phyloP scores from a whole-genome alignment of 2,888 invertebrate species.

The Nudaria mundana region DNA sequence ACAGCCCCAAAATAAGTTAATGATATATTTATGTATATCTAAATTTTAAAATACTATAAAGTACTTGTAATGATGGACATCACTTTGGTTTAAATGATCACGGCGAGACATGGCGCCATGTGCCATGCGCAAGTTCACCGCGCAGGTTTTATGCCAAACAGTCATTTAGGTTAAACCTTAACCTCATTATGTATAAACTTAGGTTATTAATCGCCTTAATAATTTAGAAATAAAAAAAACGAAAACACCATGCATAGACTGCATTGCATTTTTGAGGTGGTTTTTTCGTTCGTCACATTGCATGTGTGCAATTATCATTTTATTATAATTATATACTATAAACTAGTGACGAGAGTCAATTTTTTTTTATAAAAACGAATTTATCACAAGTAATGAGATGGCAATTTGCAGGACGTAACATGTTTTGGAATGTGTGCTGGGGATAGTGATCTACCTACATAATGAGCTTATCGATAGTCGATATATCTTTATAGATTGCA shows the following conservation, averaged over 20 bases:
- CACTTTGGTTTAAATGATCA: conserved; percentile 5
- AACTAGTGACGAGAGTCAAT: conserved; percentile 23
- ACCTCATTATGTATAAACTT: conserved; percentile 69
- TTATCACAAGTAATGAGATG: conserved; percentile 40
- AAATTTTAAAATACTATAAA: background rate
- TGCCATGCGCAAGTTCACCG: background rate
- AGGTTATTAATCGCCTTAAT: conserved; percentile 72
- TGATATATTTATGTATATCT: no score
- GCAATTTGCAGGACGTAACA: conserved; percentile 20
- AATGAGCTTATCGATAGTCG: conserved; percentile 1
- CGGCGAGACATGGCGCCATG: conserved; percentile 5
- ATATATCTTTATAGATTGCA: conserved; percentile 1
- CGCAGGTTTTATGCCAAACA: conserved; percentile 57
- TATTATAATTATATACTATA: conserved; percentile 36
- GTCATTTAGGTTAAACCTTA: conserved; percentile 55
- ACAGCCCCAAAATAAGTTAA: no score
- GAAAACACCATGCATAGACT: conserved; percentile 74
- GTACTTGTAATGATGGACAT: background rate
- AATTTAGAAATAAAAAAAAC: conserved; percentile 51
- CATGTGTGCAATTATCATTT: conserved; percentile 52
- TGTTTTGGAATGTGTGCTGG: conserved; percentile 16
- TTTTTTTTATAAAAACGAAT: conserved; percentile 34
- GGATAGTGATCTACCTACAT: conserved; percentile 12
- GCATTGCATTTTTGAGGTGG: conserved; percentile 73
- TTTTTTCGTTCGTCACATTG: conserved; percentile 47